Conservation (phyloP, 2,113 vertebrate species). For the Aleadryas rufinucha region DNA sequence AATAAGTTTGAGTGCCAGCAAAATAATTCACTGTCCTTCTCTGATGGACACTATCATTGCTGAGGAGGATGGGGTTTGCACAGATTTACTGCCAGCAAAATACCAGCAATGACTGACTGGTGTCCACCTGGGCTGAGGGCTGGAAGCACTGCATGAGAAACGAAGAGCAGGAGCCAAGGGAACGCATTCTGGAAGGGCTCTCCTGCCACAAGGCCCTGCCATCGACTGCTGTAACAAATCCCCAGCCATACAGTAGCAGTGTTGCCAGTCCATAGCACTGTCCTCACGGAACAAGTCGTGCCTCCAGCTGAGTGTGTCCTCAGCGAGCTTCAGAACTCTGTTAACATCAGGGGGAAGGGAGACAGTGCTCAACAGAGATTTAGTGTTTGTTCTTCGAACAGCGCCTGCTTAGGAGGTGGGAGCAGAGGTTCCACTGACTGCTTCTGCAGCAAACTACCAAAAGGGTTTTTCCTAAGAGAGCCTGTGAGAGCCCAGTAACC, state of each 20-base stretch:
- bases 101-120: background rate
- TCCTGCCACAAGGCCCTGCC: background rate
- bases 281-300: background rate
- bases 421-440: background rate
- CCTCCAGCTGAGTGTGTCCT: background rate
- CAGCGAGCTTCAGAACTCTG: background rate
- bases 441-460: background rate
- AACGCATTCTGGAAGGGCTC: background rate
- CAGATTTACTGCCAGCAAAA: constrained; percentile 14
- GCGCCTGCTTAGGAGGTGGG: background rate
- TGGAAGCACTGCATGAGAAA: background rate
- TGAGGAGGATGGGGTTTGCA: background rate
- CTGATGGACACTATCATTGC: background rate
- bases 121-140: background rate
- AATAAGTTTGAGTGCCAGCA: background rate
- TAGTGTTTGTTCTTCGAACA: background rate
- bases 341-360: background rate
- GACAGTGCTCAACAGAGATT: background rate
- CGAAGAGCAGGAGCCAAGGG: background rate
- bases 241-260: background rate
- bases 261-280: background rate
- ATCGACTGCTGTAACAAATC: background rate
- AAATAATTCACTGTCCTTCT: background rate
- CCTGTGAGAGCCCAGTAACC: background rate
- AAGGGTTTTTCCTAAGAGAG: background rate